Evolutionary conservation across 2,888 invertebrate genomes (phyloP).

Genomic region (Hyalella azteca): DNA sequence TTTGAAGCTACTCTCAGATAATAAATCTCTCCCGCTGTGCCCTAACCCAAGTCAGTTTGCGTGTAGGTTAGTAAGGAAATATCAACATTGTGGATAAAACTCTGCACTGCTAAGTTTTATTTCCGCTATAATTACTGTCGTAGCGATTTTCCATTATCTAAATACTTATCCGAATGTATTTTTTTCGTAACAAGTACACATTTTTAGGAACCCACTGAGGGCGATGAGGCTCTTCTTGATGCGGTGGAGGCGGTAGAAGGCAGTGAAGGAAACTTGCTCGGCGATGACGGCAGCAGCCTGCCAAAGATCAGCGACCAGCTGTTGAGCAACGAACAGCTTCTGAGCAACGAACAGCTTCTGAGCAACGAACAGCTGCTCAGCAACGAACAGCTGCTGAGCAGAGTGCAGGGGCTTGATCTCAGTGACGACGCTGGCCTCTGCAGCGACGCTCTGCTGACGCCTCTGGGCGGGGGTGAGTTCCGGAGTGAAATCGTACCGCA

Average conservation of each 20-base stretch:
- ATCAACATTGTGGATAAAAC: too few relatives aligned
- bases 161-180: too few relatives aligned
- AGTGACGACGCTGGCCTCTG: not conserved
- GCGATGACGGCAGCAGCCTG: not conserved
- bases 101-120: too few relatives aligned
- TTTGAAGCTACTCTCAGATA: too few relatives aligned
- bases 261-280: not conserved
- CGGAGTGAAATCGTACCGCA: not conserved
- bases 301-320: too few relatives aligned
- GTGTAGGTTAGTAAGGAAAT: too few relatives aligned
- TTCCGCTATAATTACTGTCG: too few relatives aligned
- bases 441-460: not conserved
- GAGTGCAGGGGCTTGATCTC: not conserved
- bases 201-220: slow-evolving; percentile 38
- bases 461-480: not conserved
- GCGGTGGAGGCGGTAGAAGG: slow-evolving; percentile 39
- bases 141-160: too few relatives aligned
- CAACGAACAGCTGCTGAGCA: slow-evolving; percentile 13
- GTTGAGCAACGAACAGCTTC: not conserved
- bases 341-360: not conserved
- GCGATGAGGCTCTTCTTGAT: slow-evolving; percentile 50
- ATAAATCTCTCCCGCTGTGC: too few relatives aligned
- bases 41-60: too few relatives aligned
- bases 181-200: too few relatives aligned
- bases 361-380: not conserved